Evolutionary conservation across 2,797 vertebrate species (phyloP).

Genomic region (Petrocephalus schoutedeni): DNA sequence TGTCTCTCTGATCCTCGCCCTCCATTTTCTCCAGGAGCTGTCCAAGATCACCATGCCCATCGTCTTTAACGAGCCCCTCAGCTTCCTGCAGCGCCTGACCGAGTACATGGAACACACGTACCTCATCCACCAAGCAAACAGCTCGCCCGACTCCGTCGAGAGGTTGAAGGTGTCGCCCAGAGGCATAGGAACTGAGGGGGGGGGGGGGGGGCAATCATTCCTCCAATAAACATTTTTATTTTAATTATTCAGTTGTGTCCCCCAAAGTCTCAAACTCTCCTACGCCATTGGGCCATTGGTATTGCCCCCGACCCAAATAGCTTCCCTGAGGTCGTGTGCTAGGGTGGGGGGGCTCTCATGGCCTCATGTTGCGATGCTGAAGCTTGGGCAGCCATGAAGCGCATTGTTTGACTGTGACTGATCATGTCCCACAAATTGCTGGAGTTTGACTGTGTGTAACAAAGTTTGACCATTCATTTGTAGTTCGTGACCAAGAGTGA

Average conservation of each 20-base stretch:
- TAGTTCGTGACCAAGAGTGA: slow-evolving; percentile 53
- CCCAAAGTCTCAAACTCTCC: not conserved
- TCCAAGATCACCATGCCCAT: slow-evolving; percentile 98
- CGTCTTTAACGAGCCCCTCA: slow-evolving; percentile 92
- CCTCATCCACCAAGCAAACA: slow-evolving; percentile 82
- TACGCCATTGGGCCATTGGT: not conserved
- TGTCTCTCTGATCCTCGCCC: not conserved
- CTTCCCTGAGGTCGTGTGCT: not conserved
- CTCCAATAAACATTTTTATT: not conserved
- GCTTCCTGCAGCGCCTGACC: slow-evolving; percentile 90
- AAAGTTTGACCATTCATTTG: slow-evolving; percentile 33
- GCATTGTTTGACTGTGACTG: not conserved
- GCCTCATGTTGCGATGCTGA: not conserved
- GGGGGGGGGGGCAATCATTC: not conserved
- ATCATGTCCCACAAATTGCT: not conserved
- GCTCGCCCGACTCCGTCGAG: slow-evolving; percentile 73
- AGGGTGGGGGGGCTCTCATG: not conserved
- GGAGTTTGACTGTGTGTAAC: slow-evolving; percentile 72
- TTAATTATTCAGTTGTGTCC: not conserved
- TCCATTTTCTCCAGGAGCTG: slow-evolving; percentile 69
- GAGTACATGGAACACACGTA: slow-evolving; percentile 98
- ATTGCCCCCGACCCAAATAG: not conserved
- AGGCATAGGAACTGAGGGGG: not conserved
- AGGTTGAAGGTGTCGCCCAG: slow-evolving; percentile 81
- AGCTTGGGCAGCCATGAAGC: not conserved